phyloP scores from a whole-genome alignment of 2,797 vertebrate genomes.

The Pagetopsis macropterus region DNA sequence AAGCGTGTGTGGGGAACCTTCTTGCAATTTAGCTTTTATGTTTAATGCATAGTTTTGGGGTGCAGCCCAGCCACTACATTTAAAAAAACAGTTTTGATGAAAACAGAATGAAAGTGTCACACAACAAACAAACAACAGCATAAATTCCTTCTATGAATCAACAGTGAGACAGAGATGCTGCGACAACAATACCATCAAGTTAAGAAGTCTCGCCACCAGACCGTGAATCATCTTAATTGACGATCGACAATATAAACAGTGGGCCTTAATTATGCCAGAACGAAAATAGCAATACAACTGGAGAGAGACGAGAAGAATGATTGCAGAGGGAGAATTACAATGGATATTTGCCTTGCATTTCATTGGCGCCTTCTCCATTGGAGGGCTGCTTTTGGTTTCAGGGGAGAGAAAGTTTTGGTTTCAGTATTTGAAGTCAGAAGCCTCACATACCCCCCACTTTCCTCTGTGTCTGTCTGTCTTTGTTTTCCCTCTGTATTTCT shows the following conservation, averaged over 20 bases:
- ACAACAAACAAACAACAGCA: conserved; percentile 50
- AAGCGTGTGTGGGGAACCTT: conserved; percentile 36
- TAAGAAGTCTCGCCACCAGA: conserved; percentile 41
- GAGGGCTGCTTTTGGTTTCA: conserved; percentile 45
- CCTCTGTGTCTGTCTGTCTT: conserved; percentile 34
- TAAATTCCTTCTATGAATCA: conserved; percentile 54
- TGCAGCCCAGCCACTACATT: conserved; percentile 22
- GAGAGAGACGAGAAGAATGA: conserved; percentile 46
- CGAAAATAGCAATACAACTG: conserved; percentile 63
- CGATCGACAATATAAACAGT: conserved; percentile 70
- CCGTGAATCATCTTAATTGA: conserved; percentile 74
- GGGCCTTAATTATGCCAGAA: conserved; percentile 71
- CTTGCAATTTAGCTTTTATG: conserved; percentile 52
- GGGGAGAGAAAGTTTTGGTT: conserved; percentile 50
- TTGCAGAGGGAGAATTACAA: conserved; percentile 36
- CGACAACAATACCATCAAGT: conserved; percentile 46
- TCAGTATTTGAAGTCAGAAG: conserved; percentile 43
- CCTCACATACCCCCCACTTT: conserved; percentile 21
- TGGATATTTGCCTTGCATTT: conserved; percentile 45
- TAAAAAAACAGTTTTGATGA: conserved; percentile 41
- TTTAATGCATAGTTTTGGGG: conserved; percentile 56
- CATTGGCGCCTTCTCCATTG: conserved; percentile 20
- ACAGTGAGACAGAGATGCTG: conserved; percentile 45
- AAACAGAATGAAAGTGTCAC: conserved; percentile 53
- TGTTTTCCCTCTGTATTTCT: conserved; percentile 36